Evolutionary conservation across 2,797 vertebrate species (phyloP), one percentile per base, ranked within the genome.

Genomic region (Phrynocephalus forsythii): DNA sequence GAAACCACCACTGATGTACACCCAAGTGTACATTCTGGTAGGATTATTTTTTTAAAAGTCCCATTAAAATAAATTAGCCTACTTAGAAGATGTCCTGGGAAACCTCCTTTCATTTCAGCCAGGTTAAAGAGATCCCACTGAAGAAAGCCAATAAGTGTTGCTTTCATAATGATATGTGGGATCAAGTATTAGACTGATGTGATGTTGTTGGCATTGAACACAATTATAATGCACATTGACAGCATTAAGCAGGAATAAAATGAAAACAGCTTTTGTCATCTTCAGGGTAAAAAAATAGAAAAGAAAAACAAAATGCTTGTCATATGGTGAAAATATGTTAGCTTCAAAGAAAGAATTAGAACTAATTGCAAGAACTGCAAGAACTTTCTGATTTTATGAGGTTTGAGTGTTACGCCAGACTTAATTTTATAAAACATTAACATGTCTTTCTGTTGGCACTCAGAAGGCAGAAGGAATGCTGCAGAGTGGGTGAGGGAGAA

Each of bases 251-350:
- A 85, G 69, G 79, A 86, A 84, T 30, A 83, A 92, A 90, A 93
- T 82, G 56, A 44, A 89, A 93, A 90, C 24, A 88, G 67, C 33
- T 0, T 94, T 68, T 80, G 92, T 87, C 71, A 88, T 26, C 77
- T 18, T 68, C 90, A 91, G 83, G 33, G 8, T 63, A 56, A 20
- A 87, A 75, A 82, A 67, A 68, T 44, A 81, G 63, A 20, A 28
- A 63, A 90, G 93, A 38, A 15, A 94, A 90, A 90, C 72, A 83
- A 38, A 93, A 90, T 87, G 77, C 83, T 83, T 94, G 89, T 94
- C 95, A 93, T 93, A 93, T 94, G 94, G 92, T 81, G 50, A 92
- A 95, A 95, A 89, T 91, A 93, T 92, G 92, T 77, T 87, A 91
- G 81, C 86, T 94, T 95, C 93, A 93, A 95, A 95, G 93, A 88